Evolutionary conservation across 2,113 vertebrate genomes (phyloP), one percentile per base, ranked within the genome.

Genomic region (Elachura formosa): DNA sequence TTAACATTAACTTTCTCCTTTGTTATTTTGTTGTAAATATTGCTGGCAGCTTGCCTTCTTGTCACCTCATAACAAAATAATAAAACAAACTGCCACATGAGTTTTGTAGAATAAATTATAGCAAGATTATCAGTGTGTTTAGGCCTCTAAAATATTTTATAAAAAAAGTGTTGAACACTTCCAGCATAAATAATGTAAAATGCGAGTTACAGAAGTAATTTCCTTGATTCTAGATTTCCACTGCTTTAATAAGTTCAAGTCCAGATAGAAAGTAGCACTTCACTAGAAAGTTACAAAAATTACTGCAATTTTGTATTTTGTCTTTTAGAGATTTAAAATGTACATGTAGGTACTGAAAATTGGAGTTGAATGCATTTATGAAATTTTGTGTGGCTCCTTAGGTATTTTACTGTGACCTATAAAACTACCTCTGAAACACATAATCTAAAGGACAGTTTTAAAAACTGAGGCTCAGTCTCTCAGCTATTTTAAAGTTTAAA

Each of bases 21-120:
- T 87, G 54, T 56, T 78, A 0, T 96, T 89, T 79, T 87, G 21
- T 91, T 94, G 66, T 34, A 94, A 94, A 89, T 80, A 46, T 29
- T 89, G 38, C 78, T 96, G 87, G 55, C 96, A 96, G 91, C 49
- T 87, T 93, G 84, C 62, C 84, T 61, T n/a, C 74, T 91, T 91
- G 54, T 83, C 89, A 76, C 58, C 52, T 94, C 78, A 73, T 76
- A 85, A 95, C 85, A 72, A 91, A 89, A 61, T 21, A 75, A 33
- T 89, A 77, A 94, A 91, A 63, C 74, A 91, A 95, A 73, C 74
- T 79, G 67, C 76, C 79, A 34, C 66, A 84, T 64, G 43, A 51
- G 24, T 91, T 94, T 92, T 82, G 43, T 56, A 55, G 75, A 94
- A 49, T 96, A 94, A 89, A 89, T 96, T 89, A 28, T 77, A 68